A percentile compares a stretch with the other conserved stretches of the same genome.
Conservation (phyloP, 1,140 invertebrate genomes). For the Lethrus apterus region DNA sequence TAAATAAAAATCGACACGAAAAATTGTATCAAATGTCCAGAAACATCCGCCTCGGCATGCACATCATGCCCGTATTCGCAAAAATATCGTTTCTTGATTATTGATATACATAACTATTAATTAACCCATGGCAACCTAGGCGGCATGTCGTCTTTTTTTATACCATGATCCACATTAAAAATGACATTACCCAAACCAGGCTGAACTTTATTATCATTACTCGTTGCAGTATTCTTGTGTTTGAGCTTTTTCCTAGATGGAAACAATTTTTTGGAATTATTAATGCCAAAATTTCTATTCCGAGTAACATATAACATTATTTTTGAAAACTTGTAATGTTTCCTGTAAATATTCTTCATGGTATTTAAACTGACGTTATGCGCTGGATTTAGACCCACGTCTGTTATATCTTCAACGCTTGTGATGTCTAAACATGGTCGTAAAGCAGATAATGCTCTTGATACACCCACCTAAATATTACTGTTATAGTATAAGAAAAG, state of each 20-base stretch:
- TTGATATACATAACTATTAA: no score
- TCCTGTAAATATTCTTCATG: constrained; percentile 27
- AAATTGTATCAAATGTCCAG: no score
- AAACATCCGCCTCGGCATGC: no score
- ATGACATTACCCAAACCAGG: no score
- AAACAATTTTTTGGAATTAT: constrained; percentile 26
- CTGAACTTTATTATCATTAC: no score
- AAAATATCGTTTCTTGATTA: no score
- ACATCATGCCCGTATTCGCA: no score
- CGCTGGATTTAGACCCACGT: constrained; percentile 53
- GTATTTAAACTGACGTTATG: constrained; percentile 35
- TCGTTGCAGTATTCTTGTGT: constrained; percentile 1
- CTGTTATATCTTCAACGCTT: constrained; percentile 38
- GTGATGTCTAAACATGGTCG: constrained; percentile 42
- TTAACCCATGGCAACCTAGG: no score
- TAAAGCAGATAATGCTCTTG: constrained; percentile 52
- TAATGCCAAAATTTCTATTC: constrained; percentile 36
- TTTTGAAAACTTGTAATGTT: constrained; percentile 30
- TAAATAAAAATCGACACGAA: no score
- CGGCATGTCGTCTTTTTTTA: no score
- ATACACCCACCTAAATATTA: constrained; percentile 57
- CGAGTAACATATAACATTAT: constrained; percentile 30
- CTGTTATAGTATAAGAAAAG: no score
- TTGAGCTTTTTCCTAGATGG: constrained; percentile 12
- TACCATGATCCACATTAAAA: no score